Evolutionary conservation across 2,113 vertebrate species (phyloP), one percentile per base, ranked within the genome.

Genomic region (Piliocolobus tephrosceles): DNA sequence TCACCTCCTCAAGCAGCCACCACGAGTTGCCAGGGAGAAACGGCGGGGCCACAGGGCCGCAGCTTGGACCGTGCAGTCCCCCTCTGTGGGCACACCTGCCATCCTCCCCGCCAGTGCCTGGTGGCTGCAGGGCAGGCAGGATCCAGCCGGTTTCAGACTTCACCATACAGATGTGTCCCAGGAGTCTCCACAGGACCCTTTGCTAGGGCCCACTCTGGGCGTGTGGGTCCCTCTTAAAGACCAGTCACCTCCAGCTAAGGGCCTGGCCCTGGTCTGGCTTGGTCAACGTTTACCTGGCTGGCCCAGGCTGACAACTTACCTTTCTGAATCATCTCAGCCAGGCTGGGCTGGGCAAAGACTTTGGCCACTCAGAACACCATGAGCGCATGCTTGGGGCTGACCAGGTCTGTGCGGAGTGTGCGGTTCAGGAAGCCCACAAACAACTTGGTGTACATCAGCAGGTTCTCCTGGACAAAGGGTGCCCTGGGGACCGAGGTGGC

Each of bases 301-400:
- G 10, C 13, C 55, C 80, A 91, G 57, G 11, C n/a, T 35, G 6
- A 47, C 16, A 14, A 72, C 87, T 98, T 98, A 99, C 99, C 99
- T 99, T 99, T 99, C 98, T 99, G 99, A 96, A 99, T 99, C 99
- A 99, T 99, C 38, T 99, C 99, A 0, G 99, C 97, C 2, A 99
- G 98, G 98, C 99, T 99, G 18, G 99, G 99, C 98, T 99, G 99
- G 85, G 99, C 98, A 32, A 99, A 99, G 22, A 99, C 99, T 97
- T 99, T 99, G 92, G 99, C 99, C 73, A 99, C 99, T 72, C 99
- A 99, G 98, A 99, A 99, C 22, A 99, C 99, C 99, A 99, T 99
- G 73, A 99, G 99, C 0, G 99, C 99, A 0, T 99, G 99, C 97
- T 99, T 99, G 91, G 99, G 99, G 58, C 99, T 99, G 95, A 99